These are phyloP conservation scores for Drosophila niveifrons DNA, from an alignment of 2,888 invertebrate species.

Conservation along the genomic window DNA sequence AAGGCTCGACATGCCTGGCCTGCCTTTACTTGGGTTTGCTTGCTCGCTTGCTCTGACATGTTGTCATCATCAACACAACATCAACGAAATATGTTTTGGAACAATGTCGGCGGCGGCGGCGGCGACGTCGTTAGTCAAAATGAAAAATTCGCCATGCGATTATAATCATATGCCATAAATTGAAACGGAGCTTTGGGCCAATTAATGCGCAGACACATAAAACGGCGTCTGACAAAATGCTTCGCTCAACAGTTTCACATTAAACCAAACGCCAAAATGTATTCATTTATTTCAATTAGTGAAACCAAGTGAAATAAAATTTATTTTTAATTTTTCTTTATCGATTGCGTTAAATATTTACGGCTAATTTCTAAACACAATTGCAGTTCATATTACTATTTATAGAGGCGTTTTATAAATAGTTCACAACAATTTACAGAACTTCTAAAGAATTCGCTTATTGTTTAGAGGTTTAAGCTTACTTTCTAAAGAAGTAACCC, in stretches of 20 bases:
- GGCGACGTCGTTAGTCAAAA: slow-evolving; percentile 37
- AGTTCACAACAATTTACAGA: neutral
- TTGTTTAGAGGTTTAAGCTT: neutral
- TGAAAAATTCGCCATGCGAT: slow-evolving; percentile 39
- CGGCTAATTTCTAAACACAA: neutral
- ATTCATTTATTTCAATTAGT: slow-evolving; percentile 2
- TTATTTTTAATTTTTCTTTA: neutral
- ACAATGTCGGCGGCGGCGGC: slow-evolving; percentile 44
- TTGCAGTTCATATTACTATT: neutral
- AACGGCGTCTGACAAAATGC: neutral
- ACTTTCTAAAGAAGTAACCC: neutral
- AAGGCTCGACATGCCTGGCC: slow-evolving; percentile 44
- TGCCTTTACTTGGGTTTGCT: neutral
- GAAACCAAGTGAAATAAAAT: neutral
- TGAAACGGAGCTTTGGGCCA: slow-evolving; percentile 21
- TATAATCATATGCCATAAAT: slow-evolving; percentile 17
- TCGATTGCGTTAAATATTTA: neutral
- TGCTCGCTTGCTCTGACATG: slow-evolving; percentile 37
- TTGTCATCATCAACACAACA: slow-evolving; percentile 50
- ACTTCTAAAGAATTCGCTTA: slow-evolving; percentile 1
- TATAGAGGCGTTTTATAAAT: neutral
- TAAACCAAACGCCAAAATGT: neutral
- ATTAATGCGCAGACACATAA: slow-evolving; percentile 24
- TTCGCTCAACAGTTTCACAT: neutral
- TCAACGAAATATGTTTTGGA: slow-evolving; percentile 43